Percentiles rank a stretch among this genome's conserved stretches.
These are phyloP conservation scores for Melanotaenia nigrans DNA, from an alignment of 2,797 vertebrate genomes.

Conservation along the genomic window DNA sequence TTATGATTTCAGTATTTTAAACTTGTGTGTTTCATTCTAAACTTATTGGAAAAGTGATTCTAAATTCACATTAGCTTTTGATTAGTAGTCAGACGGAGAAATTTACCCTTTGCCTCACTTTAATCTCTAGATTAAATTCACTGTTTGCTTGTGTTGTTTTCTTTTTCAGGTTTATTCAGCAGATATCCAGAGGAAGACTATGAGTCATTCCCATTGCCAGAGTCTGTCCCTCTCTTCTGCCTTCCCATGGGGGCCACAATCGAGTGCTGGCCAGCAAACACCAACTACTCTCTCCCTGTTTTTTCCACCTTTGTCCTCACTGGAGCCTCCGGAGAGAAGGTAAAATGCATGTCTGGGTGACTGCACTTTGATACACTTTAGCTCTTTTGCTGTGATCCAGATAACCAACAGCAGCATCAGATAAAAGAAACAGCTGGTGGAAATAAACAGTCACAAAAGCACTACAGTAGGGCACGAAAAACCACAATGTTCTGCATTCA, in stretches of 20 bases:
- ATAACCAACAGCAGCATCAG: conserved; percentile 6
- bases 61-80: conserved; percentile 21
- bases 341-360: conserved; percentile 55
- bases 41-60: conserved; percentile 8
- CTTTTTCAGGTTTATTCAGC: conserved; percentile 88
- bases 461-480: conserved; percentile 9
- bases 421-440: background rate
- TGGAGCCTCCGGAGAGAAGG: conserved; percentile 95
- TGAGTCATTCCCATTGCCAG: conserved; percentile 93
- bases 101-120: conserved; percentile 8
- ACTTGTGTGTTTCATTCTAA: conserved; percentile 13
- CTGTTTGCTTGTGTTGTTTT: conserved; percentile 4
- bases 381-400: background rate
- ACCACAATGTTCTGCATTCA: conserved; percentile 18
- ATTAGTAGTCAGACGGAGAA: conserved; percentile 23
- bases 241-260: conserved; percentile 96
- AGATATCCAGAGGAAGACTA: conserved; percentile 95
- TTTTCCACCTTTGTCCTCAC: conserved; percentile 97
- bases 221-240: conserved; percentile 96
- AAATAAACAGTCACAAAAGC: conserved; percentile 27
- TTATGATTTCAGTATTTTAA: conserved; percentile 12
- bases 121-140: conserved; percentile 24
- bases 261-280: conserved; percentile 93
- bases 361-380: background rate
- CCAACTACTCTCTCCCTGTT: conserved; percentile 93